Conservation (phyloP, 2,888 invertebrate species). For the Sipunculus nudus region DNA sequence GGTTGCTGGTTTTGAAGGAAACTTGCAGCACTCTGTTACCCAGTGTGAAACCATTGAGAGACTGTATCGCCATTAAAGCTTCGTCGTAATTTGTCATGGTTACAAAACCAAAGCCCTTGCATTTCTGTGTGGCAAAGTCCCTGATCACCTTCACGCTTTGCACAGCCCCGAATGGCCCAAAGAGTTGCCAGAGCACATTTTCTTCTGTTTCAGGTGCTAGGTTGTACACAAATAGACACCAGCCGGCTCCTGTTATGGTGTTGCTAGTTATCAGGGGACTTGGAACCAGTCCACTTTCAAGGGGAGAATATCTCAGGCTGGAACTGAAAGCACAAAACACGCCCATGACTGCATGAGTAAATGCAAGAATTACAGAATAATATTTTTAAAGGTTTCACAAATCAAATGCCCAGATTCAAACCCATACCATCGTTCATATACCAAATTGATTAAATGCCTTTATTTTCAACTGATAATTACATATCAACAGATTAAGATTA, state of each 20-base stretch:
- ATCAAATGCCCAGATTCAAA: too few relatives aligned
- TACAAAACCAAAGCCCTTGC: constrained; percentile 98
- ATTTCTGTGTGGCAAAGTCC: constrained; percentile 94
- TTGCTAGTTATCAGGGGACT: constrained; percentile 58
- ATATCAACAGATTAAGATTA: too few relatives aligned
- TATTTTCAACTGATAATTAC: too few relatives aligned
- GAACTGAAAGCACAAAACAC: background rate
- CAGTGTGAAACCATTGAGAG: constrained; percentile 93
- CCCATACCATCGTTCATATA: too few relatives aligned
- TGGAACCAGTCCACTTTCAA: constrained; percentile 58
- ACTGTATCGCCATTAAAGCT: constrained; percentile 94
- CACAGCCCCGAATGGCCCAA: constrained; percentile 97
- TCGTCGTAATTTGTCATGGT: constrained; percentile 99
- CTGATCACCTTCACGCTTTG: constrained; percentile 97
- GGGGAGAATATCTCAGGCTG: constrained; percentile 46
- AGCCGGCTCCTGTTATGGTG: constrained; percentile 71
- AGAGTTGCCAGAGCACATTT: constrained; percentile 90
- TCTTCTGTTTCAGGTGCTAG: constrained; percentile 91
- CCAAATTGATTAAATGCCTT: too few relatives aligned
- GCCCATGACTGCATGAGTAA: too few relatives aligned
- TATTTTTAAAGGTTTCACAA: too few relatives aligned
- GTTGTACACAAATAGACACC: constrained; percentile 94
- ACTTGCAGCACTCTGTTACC: constrained; percentile 96
- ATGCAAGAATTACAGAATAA: too few relatives aligned
- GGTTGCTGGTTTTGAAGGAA: constrained; percentile 85